These are phyloP conservation scores for Drosophila mojavensis DNA, from an alignment of 1,140 invertebrate genomes.

Conservation along the genomic window DNA sequence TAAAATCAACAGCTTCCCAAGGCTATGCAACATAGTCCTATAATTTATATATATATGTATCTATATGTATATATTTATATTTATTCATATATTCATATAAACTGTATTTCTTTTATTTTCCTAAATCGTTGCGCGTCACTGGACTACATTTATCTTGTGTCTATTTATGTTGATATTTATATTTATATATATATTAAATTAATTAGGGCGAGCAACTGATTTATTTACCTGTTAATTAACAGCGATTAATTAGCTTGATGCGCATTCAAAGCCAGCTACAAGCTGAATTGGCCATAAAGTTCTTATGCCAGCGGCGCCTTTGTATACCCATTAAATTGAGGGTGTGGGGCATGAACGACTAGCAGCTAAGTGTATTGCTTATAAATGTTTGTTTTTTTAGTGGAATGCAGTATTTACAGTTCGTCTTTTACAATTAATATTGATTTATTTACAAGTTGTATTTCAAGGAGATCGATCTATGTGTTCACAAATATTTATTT, in stretches of 20 bases:
- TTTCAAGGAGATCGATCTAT: too few species aligned
- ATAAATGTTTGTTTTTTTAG: too few species aligned
- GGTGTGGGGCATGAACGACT: neutral
- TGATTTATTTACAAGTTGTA: too few species aligned
- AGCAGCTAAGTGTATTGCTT: too few species aligned
- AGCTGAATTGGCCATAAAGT: constrained; percentile 1
- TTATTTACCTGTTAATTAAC: constrained; percentile 11
- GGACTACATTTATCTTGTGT: neutral
- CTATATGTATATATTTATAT: too few species aligned
- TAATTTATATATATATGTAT: constrained; percentile 1
- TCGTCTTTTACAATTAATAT: too few species aligned
- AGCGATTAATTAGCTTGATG: neutral
- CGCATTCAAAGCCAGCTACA: neutral
- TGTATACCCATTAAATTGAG: neutral
- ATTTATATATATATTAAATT: constrained; percentile 4
- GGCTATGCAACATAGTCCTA: constrained; percentile 20
- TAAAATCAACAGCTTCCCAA: constrained; percentile 32
- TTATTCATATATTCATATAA: too few species aligned
- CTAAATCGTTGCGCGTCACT: neutral
- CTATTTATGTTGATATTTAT: too few species aligned
- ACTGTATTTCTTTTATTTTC: too few species aligned
- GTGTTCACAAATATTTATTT: too few species aligned
- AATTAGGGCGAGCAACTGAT: constrained; percentile 4
- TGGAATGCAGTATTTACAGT: too few species aligned
- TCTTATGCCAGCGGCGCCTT: neutral